Conservation (phyloP, 2,888 invertebrate genomes). For the Cinara cedri region DNA sequence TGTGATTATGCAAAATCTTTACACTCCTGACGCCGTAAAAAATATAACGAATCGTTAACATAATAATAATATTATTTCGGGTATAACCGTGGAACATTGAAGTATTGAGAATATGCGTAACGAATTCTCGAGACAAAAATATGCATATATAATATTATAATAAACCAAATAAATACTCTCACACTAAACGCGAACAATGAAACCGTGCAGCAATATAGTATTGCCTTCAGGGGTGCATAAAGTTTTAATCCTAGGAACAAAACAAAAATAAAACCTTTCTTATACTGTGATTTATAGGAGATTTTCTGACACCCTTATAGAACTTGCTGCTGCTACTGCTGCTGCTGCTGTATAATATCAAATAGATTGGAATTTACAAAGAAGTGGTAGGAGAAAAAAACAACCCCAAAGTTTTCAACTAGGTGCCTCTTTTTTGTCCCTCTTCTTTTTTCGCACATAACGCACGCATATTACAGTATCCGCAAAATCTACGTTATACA, state of each 20-base stretch:
- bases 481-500: neutral
- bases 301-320: constrained; percentile 1
- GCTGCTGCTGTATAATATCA: constrained; percentile 3
- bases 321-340: neutral
- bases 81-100: too few species aligned
- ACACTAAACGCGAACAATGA: constrained; percentile 13
- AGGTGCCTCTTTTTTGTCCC: constrained; percentile 18
- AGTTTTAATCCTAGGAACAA: constrained; percentile 43
- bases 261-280: constrained; percentile 30
- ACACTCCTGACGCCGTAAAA: neutral
- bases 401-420: constrained; percentile 25
- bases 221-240: neutral
- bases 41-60: too few species aligned
- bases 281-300: constrained; percentile 31
- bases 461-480: neutral
- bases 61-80: too few species aligned
- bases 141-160: too few species aligned
- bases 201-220: neutral
- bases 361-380: constrained; percentile 31
- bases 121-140: neutral
- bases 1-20: neutral
- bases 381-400: neutral
- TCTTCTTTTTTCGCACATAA: neutral
- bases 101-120: neutral
- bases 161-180: constrained; percentile 4